Percentiles rank a stretch among this genome's conserved stretches.
phyloP scores from a whole-genome alignment of 1,140 invertebrate species.

The Pachypeltis micranthus region DNA sequence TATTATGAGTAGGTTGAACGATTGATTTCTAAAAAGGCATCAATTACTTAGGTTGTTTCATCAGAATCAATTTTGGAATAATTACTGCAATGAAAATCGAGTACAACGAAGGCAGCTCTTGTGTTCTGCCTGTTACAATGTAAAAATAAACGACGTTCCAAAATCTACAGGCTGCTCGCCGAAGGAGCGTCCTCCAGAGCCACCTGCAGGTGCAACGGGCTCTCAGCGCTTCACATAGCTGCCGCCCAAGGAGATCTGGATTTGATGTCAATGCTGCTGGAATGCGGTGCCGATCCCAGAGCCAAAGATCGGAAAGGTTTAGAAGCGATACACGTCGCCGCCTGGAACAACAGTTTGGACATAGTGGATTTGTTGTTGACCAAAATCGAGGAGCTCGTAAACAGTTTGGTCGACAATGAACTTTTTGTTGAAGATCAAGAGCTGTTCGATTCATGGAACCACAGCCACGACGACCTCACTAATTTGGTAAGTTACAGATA shows the following conservation, averaged over 20 bases:
- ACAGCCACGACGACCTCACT: constrained; percentile 21
- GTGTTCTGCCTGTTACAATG: too few species aligned
- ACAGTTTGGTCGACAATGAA: neutral
- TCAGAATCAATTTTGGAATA: too few species aligned
- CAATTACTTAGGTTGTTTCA: too few species aligned
- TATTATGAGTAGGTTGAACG: too few species aligned
- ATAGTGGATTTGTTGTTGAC: constrained; percentile 28
- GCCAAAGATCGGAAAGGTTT: constrained; percentile 35
- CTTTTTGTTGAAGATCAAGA: constrained; percentile 13
- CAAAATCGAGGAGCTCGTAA: neutral
- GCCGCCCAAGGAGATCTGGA: constrained; percentile 33
- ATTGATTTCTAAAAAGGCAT: too few species aligned
- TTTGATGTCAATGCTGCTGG: constrained; percentile 34
- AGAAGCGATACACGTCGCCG: constrained; percentile 38
- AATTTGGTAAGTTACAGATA: constrained; percentile 20
- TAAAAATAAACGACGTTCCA: too few species aligned
- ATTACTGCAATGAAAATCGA: too few species aligned
- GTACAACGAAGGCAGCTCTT: too few species aligned
- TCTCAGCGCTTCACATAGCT: constrained; percentile 37
- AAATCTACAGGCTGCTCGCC: constrained; percentile 33
- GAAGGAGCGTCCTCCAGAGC: constrained; percentile 37
- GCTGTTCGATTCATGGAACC: constrained; percentile 23
- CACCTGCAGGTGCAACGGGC: constrained; percentile 35
- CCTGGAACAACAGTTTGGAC: constrained; percentile 35
- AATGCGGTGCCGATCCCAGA: constrained; percentile 33